These are phyloP conservation scores for Albula goreensis DNA, from an alignment of 2,113 vertebrate species.

Conservation along the genomic window DNA sequence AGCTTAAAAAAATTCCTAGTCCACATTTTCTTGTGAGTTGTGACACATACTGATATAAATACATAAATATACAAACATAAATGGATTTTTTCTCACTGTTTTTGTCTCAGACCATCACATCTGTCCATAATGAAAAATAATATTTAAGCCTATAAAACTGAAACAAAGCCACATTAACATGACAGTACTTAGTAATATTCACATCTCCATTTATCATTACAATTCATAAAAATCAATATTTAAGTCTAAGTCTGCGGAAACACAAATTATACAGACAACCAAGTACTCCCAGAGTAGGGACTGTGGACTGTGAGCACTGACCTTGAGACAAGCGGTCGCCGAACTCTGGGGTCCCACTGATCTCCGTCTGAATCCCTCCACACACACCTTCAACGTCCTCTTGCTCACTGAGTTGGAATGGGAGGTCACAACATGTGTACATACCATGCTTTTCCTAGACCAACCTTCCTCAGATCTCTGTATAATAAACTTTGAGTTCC, in stretches of 20 bases:
- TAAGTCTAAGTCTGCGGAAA: background rate
- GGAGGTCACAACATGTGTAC: background rate
- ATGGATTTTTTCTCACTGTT: background rate
- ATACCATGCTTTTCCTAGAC: background rate
- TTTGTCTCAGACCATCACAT: background rate
- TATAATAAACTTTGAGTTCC: too few species aligned
- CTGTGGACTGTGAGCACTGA: constrained; percentile 39
- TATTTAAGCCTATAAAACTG: too few species aligned
- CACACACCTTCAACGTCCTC: constrained; percentile 72
- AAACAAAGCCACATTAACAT: too few species aligned
- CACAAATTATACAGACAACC: background rate
- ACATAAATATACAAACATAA: too few species aligned
- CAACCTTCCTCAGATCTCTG: background rate
- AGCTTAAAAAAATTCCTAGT: background rate
- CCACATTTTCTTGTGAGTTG: background rate
- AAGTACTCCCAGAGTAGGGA: background rate
- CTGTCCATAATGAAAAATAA: background rate
- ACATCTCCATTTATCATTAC: too few species aligned
- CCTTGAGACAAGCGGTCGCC: constrained; percentile 83
- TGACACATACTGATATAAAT: too few species aligned
- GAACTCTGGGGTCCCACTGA: constrained; percentile 73
- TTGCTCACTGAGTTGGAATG: constrained; percentile 65
- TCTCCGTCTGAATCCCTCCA: constrained; percentile 71
- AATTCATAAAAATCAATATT: too few species aligned
- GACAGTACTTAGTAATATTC: too few species aligned